phyloP scores from a whole-genome alignment of 2,113 vertebrate genomes.

The Gambusia affinis region DNA sequence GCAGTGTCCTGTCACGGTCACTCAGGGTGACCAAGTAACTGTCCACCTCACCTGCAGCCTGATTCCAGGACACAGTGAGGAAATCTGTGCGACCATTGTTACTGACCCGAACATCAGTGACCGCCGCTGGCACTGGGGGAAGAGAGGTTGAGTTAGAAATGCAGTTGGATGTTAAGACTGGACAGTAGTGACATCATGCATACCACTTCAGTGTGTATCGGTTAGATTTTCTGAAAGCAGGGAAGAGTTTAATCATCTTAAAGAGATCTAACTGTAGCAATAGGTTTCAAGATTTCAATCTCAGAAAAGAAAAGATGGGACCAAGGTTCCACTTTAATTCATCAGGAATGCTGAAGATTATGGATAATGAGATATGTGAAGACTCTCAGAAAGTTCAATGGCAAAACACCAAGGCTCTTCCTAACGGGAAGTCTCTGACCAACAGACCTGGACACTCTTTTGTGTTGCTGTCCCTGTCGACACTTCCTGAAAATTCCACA shows the following conservation, averaged over 20 bases:
- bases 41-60: conserved; percentile 87
- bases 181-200: neutral
- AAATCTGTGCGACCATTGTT: conserved; percentile 92
- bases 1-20: conserved; percentile 78
- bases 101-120: conserved; percentile 88
- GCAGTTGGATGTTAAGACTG: neutral
- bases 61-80: conserved; percentile 92
- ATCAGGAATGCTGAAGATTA: neutral
- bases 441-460: conserved; percentile 31
- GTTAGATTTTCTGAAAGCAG: neutral
- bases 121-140: conserved; percentile 87
- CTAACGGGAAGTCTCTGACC: conserved; percentile 58
- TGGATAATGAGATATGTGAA: neutral
- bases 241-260: neutral
- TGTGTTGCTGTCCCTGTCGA: conserved; percentile 31
- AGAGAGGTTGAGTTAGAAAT: neutral
- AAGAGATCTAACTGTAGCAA: neutral
- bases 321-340: neutral
- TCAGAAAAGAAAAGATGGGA: neutral
- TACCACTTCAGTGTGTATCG: neutral
- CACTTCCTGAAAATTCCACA: conserved; percentile 74
- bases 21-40: conserved; percentile 88
- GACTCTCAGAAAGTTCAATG: neutral
- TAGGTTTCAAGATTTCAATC: neutral
- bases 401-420: conserved; percentile 12